Evolutionary conservation across 2,888 invertebrate genomes (phyloP).

Genomic region (Sphaerophoria rueppellii): DNA sequence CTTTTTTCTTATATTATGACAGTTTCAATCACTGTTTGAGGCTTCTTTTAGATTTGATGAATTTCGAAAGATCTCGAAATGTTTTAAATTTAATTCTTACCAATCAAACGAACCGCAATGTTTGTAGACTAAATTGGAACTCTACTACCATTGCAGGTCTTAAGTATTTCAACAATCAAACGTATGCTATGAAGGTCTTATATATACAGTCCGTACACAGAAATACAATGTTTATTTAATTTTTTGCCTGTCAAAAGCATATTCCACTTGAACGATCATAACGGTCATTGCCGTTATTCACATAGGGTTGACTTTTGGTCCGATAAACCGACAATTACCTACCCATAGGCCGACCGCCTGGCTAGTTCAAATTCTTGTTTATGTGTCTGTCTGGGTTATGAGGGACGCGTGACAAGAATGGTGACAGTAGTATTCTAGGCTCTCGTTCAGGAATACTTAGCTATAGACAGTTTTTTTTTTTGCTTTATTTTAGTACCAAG

Average conservation of each 20-base stretch:
- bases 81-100: no score
- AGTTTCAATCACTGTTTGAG: no score
- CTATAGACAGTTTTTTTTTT: background rate
- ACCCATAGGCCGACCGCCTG: background rate
- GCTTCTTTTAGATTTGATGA: no score
- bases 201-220: constrained; percentile 51
- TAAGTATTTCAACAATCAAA: no score
- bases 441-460: background rate
- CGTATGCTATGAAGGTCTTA: no score
- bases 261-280: constrained; percentile 59
- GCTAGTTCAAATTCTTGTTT: constrained; percentile 18
- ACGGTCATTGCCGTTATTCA: constrained; percentile 70
- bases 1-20: no score
- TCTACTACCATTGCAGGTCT: no score
- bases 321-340: constrained; percentile 32
- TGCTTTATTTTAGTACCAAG: background rate
- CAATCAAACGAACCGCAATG: no score
- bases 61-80: no score
- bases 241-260: constrained; percentile 51
- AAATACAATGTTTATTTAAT: constrained; percentile 61
- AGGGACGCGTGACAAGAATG: constrained; percentile 64
- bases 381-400: constrained; percentile 52
- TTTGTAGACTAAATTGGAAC: no score
- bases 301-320: constrained; percentile 55
- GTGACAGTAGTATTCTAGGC: constrained; percentile 28